Evolutionary conservation across 1,140 invertebrate species (phyloP).

Genomic region (Bilobella aurantiaca): DNA sequence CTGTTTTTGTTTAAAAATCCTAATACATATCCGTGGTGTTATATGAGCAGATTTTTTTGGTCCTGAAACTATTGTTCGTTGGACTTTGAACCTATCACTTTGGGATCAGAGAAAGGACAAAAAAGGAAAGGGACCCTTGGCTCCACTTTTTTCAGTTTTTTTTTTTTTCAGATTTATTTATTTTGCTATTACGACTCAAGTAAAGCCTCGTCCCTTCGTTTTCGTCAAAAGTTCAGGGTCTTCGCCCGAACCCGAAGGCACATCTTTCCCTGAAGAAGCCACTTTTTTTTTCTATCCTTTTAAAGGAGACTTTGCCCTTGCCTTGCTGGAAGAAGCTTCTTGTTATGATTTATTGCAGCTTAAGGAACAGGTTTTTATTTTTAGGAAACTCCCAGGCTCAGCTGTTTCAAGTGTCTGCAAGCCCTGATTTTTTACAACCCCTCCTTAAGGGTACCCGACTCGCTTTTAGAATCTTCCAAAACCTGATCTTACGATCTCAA

Average conservation of each 20-base stretch:
- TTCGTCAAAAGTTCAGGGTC: background rate
- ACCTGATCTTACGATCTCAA: background rate
- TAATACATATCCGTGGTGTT: too few species aligned
- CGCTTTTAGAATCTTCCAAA: too few species aligned
- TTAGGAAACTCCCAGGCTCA: conserved; percentile 9
- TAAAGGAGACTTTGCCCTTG: background rate
- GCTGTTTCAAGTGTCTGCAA: conserved; percentile 1
- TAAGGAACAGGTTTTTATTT: conserved; percentile 7
- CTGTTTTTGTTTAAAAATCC: background rate
- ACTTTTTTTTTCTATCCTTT: background rate
- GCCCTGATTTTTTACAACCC: background rate
- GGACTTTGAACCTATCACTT: background rate
- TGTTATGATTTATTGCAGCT: conserved; percentile 6
- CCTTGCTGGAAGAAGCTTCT: background rate
- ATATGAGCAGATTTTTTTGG: too few species aligned
- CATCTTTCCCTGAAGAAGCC: background rate
- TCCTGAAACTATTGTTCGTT: background rate
- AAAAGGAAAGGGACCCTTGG: background rate
- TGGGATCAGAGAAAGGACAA: background rate
- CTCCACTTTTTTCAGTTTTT: background rate
- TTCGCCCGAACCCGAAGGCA: background rate
- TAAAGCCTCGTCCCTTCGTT: too few species aligned
- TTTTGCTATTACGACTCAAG: background rate
- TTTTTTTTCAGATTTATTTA: background rate
- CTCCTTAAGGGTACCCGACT: background rate